Conservation (phyloP, 2,888 invertebrate genomes). For the Nephrotoma flavescens region DNA sequence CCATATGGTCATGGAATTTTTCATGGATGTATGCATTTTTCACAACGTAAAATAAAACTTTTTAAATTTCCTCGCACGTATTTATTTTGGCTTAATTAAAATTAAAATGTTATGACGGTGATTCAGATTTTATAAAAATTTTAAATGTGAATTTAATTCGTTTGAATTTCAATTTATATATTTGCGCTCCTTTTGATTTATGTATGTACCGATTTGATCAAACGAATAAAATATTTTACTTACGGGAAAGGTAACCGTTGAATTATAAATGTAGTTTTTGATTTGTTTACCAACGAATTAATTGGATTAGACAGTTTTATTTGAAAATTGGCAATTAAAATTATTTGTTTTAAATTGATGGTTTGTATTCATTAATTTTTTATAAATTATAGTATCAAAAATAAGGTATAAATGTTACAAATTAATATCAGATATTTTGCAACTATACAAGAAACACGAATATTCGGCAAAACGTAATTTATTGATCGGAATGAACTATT, state of each 20-base stretch:
- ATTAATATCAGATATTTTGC: too few relatives aligned
- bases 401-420: too few relatives aligned
- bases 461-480: too few relatives aligned
- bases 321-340: not conserved
- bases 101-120: not conserved
- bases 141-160: not conserved
- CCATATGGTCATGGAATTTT: not conserved
- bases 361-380: too few relatives aligned
- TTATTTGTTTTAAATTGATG: not conserved
- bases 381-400: too few relatives aligned
- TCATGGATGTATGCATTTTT: not conserved
- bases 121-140: not conserved
- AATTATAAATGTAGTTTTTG: not conserved
- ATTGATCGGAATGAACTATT: too few relatives aligned
- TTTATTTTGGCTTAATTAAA: not conserved
- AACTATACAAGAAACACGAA: too few relatives aligned
- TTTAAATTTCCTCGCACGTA: not conserved
- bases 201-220: not conserved
- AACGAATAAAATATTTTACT: not conserved
- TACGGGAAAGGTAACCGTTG: not conserved
- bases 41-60: not conserved
- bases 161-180: not conserved
- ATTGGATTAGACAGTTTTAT: not conserved
- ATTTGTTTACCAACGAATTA: not conserved
- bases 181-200: not conserved